A percentile compares a stretch with the other conserved stretches of the same genome.
phyloP scores from a whole-genome alignment of 2,797 vertebrate genomes.

The Myripristis jacobus region DNA sequence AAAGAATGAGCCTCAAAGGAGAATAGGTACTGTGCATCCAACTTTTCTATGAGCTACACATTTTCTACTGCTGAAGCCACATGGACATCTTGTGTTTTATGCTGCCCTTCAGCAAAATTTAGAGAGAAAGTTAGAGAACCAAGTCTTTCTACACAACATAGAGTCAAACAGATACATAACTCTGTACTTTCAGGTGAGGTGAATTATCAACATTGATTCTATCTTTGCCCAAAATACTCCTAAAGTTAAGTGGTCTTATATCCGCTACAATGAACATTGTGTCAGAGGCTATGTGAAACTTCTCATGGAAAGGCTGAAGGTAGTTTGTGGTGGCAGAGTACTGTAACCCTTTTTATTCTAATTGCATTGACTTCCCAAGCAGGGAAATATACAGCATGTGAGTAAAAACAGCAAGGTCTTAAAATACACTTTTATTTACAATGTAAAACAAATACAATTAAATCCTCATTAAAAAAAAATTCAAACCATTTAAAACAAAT shows the following conservation, averaged over 20 bases:
- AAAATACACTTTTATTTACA: constrained; percentile 87
- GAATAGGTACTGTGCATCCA: no score
- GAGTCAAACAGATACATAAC: background rate
- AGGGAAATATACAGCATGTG: background rate
- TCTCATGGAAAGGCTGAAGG: background rate
- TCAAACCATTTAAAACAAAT: constrained; percentile 46
- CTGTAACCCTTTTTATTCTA: background rate
- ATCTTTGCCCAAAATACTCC: background rate
- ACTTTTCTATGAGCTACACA: background rate
- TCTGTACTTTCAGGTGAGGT: background rate
- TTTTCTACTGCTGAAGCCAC: background rate
- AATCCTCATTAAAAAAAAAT: constrained; percentile 44
- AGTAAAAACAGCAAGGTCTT: constrained; percentile 51
- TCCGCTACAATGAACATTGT: background rate
- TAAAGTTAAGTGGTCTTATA: background rate
- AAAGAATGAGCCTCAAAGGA: no score
- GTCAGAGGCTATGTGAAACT: background rate
- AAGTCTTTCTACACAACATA: background rate
- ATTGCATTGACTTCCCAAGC: background rate
- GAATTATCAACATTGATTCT: background rate
- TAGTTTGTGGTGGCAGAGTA: background rate
- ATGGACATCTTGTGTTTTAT: no score
- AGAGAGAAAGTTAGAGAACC: background rate
- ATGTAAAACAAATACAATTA: constrained; percentile 69
- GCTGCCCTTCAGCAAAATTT: no score